Conservation (phyloP, 2,888 invertebrate genomes). For the Sycophila texana region DNA sequence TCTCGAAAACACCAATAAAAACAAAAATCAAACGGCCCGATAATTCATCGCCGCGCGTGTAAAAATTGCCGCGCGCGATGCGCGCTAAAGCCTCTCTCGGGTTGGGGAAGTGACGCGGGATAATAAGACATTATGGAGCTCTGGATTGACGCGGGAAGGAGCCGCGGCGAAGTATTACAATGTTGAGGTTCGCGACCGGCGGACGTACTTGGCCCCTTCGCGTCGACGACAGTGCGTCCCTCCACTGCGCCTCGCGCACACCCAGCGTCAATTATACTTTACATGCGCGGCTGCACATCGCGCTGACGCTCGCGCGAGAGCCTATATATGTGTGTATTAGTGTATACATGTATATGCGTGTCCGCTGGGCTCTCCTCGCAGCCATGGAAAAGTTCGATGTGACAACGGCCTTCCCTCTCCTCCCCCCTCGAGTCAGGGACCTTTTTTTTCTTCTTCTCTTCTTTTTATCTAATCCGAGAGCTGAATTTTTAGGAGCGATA, state of each 20-base stretch:
- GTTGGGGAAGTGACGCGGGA: not conserved
- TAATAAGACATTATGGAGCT: slow-evolving; percentile 2
- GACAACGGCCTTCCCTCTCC: slow-evolving; percentile 47
- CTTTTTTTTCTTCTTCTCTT: not conserved
- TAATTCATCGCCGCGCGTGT: too few species aligned
- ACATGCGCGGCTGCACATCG: slow-evolving; percentile 38
- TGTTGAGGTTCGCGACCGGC: not conserved
- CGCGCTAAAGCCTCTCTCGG: too few species aligned
- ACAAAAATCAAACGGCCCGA: too few species aligned
- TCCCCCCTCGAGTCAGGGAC: not conserved
- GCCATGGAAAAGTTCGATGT: slow-evolving; percentile 52
- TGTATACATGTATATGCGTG: too few species aligned
- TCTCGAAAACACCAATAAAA: too few species aligned
- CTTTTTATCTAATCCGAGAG: not conserved
- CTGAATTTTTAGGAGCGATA: slow-evolving; percentile 7
- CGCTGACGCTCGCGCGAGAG: slow-evolving; percentile 25
- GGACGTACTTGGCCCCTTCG: not conserved
- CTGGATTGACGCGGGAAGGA: not conserved
- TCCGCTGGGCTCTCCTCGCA: not conserved
- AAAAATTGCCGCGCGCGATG: too few species aligned
- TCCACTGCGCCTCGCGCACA: not conserved
- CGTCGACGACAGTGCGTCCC: slow-evolving; percentile 4
- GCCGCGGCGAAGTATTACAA: not conserved
- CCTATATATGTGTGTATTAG: not conserved
- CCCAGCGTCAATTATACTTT: slow-evolving; percentile 55